Evolutionary conservation across 2,113 vertebrate species (phyloP).

Genomic region (Lepisosteus osseus): DNA sequence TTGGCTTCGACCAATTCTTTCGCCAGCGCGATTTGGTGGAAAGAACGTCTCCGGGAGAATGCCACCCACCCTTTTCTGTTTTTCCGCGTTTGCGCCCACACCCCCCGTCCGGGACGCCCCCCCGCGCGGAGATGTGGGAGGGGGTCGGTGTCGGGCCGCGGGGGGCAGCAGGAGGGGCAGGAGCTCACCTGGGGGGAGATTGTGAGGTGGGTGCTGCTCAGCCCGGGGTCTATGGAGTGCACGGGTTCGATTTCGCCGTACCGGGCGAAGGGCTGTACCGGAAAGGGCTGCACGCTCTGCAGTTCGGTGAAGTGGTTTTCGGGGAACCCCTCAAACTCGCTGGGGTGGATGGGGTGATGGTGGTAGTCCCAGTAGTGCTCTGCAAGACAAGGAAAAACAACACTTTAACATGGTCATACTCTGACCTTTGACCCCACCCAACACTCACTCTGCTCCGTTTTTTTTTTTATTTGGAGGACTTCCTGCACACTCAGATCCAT

Average conservation of each 20-base stretch:
- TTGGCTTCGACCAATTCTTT: neutral
- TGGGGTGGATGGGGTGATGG: slow-evolving; percentile 72
- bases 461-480: too few species aligned
- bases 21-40: too few species aligned
- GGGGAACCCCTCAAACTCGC: slow-evolving; percentile 83
- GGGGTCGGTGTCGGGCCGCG: neutral
- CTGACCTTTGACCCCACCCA: too few species aligned
- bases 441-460: too few species aligned
- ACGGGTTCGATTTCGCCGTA: slow-evolving; percentile 80
- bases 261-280: slow-evolving; percentile 79
- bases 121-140: too few species aligned
- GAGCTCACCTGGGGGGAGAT: slow-evolving; percentile 58
- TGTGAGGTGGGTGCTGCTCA: slow-evolving; percentile 62
- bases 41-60: too few species aligned
- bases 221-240: slow-evolving; percentile 78
- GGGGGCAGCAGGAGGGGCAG: neutral
- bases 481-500: too few species aligned
- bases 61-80: too few species aligned
- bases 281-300: slow-evolving; percentile 87
- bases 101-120: too few species aligned
- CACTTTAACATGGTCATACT: too few species aligned
- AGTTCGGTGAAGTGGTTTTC: slow-evolving; percentile 93
- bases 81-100: too few species aligned
- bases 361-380: slow-evolving; percentile 93
- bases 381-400: slow-evolving; percentile 33